A percentile compares a stretch with the other conserved stretches of the same genome.
phyloP scores from a whole-genome alignment of 2,888 invertebrate species.

The Thymelicus sylvestris region DNA sequence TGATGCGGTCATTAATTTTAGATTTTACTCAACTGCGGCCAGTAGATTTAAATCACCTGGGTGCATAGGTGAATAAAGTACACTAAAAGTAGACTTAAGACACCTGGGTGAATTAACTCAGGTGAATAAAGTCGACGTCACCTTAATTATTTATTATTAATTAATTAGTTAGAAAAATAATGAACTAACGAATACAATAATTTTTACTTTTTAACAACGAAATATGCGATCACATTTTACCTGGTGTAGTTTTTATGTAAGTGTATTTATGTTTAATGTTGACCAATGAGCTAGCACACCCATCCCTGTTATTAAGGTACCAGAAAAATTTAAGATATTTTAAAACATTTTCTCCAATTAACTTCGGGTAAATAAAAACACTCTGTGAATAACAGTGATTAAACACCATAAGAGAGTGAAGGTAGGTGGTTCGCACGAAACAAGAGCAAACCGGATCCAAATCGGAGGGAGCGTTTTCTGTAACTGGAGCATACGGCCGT shows the following conservation, averaged over 20 bases:
- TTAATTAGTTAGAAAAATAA: too few relatives aligned
- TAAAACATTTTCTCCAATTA: slow-evolving; percentile 45
- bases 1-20: too few relatives aligned
- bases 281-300: not conserved
- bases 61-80: too few relatives aligned
- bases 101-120: too few relatives aligned
- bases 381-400: slow-evolving; percentile 63
- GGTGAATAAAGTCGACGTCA: too few relatives aligned
- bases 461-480: slow-evolving; percentile 75
- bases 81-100: too few relatives aligned
- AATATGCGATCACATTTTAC: too few relatives aligned
- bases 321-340: not conserved
- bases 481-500: slow-evolving; percentile 79
- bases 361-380: slow-evolving; percentile 40
- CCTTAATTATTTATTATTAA: too few relatives aligned
- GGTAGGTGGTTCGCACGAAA: slow-evolving; percentile 69
- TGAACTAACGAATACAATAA: too few relatives aligned
- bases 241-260: not conserved
- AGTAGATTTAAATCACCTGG: too few relatives aligned
- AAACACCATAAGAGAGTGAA: slow-evolving; percentile 75
- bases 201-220: too few relatives aligned
- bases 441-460: slow-evolving; percentile 79
- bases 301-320: slow-evolving; percentile 1
- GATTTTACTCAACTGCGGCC: too few relatives aligned
- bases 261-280: not conserved